Conservation (phyloP, 2,113 vertebrate species). For the Vulpes vulpes region DNA sequence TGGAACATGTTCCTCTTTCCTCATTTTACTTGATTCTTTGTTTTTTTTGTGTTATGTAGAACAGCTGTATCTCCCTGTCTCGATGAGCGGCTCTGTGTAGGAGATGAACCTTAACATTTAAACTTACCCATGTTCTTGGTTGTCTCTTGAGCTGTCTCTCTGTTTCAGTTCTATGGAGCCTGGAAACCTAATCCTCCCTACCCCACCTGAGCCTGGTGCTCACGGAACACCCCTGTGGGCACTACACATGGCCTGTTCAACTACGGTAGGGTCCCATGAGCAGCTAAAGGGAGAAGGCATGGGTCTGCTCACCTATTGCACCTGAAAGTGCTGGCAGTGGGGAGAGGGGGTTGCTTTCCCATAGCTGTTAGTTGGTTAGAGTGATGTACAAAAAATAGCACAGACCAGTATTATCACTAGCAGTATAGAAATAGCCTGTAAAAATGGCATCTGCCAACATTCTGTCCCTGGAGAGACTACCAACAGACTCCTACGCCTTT, state of each 20-base stretch:
- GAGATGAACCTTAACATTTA: background rate
- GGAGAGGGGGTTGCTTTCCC: background rate
- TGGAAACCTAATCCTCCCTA: too few species aligned
- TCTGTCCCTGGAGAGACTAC: background rate
- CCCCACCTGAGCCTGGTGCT: background rate
- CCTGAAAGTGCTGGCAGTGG: background rate
- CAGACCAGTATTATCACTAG: background rate
- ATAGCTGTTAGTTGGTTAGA: background rate
- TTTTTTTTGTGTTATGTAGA: background rate
- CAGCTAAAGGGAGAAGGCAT: background rate
- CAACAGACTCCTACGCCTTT: background rate
- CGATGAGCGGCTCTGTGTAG: background rate
- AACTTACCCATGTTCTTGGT: background rate
- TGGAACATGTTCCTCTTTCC: background rate
- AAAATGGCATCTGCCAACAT: background rate
- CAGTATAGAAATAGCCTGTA: background rate
- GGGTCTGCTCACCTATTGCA: background rate
- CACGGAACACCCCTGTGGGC: background rate
- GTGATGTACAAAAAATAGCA: background rate
- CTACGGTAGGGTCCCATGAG: background rate
- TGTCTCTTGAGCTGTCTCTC: background rate
- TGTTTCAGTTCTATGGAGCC: background rate
- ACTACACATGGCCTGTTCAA: background rate
- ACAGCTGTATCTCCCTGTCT: background rate
- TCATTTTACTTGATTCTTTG: background rate